Base-by-base conservation (phyloP, 2,113 vertebrate genomes). In the Amphiprion ocellaris region DNA sequence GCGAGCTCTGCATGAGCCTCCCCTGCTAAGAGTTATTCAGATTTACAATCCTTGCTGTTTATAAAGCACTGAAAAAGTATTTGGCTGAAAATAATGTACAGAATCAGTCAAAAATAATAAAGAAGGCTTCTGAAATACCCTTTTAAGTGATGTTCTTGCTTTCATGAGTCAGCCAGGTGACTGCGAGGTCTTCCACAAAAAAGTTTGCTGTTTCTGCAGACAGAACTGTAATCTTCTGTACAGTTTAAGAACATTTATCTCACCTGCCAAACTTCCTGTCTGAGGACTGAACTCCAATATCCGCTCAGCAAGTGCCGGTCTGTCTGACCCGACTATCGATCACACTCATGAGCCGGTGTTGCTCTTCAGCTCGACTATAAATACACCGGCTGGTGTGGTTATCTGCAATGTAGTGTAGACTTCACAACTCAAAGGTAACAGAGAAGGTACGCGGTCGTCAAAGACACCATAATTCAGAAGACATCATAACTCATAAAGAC, bases 61-160 rank as follows among this genome's bases (percentile, higher is more conserved):
- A 93, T 94, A 95, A 95, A 95, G 94, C 93, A 95, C 93, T 94
- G 92, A 91, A 87, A 92, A 93, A 93, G 85, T 92, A 94, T 94
- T 94, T 94, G 93, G 94, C 90, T 90, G 80, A 89, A 92, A 89
- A 86, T 61, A 85, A 91, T 71, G 61, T 84, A 82, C 76, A 88
- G 82, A 83, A 83, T 78, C 61, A 56, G 69, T 78, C 59, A 53
- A 69, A 75, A 80, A 60, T 19, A 66, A 86, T 1, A 23, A 52
- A 70, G 74, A 82, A 80, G 79, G 64, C 64, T 69, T 85, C 67
- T 84, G 59, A 61, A 76, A 79, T 72, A 76, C 63, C 84, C 79
- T 85, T 87, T 70, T 26, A 65, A 56, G 70, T 64, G 54, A 59
- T 53, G 72, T 59, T 82, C 58, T 55, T 72, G 52, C 84, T 77